phyloP scores from a whole-genome alignment of 2,113 vertebrate species.

The Leucopsar rothschildi region DNA sequence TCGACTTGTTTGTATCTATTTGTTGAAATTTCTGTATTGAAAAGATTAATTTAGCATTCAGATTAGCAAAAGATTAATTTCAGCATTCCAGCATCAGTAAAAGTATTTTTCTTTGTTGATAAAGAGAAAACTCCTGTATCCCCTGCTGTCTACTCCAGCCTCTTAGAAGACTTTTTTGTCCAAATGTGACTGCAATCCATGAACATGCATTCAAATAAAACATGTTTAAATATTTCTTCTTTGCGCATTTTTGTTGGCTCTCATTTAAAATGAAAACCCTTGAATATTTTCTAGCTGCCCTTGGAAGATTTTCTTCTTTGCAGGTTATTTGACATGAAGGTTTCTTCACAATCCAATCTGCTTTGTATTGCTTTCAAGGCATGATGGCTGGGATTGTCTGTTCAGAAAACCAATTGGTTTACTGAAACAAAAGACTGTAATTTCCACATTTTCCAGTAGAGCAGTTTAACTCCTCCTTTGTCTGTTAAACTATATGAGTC shows the following conservation, averaged over 20 bases:
- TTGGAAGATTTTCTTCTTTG: conserved; percentile 26
- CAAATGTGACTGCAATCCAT: background rate
- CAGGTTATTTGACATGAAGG: conserved; percentile 22
- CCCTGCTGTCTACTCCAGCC: background rate
- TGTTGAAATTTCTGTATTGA: conserved; percentile 68
- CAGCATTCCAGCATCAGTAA: conserved; percentile 11
- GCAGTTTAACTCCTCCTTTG: conserved; percentile 43
- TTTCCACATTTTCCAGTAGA: conserved; percentile 52
- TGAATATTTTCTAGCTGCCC: conserved; percentile 7
- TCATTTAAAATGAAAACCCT: background rate
- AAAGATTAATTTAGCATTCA: conserved; percentile 50
- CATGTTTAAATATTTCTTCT: background rate
- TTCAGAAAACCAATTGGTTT: conserved; percentile 55
- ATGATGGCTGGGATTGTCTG: conserved; percentile 14
- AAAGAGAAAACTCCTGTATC: background rate
- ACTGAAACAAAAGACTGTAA: conserved; percentile 65
- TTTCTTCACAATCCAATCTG: conserved; percentile 29
- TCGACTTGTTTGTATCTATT: conserved; percentile 40
- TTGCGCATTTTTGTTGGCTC: background rate
- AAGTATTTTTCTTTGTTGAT: conserved; percentile 53
- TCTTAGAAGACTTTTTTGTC: conserved; percentile 20
- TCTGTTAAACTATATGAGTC: background rate
- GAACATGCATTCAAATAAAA: background rate
- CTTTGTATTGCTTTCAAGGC: conserved; percentile 51
- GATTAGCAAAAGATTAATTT: background rate